These are phyloP conservation scores for Neoaliturus tenellus DNA, from an alignment of 2,888 invertebrate genomes.

Conservation along the genomic window DNA sequence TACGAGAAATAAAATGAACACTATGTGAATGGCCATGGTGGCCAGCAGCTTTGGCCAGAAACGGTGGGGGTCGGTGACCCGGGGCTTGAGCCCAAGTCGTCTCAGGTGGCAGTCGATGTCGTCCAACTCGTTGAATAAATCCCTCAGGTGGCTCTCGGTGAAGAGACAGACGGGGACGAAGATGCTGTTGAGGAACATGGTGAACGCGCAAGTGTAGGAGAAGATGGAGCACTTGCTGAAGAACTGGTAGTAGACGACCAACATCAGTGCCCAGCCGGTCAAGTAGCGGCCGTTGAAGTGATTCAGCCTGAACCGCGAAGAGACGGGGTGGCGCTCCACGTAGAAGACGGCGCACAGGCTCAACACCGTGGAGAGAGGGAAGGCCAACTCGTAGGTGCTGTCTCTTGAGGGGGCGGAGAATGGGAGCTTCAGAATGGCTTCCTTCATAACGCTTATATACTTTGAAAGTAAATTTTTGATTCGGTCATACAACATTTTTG, in stretches of 20 bases:
- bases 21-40: not conserved
- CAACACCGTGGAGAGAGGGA: not conserved
- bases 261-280: not conserved
- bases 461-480: too few species aligned
- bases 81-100: not conserved
- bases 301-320: not conserved
- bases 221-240: not conserved
- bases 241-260: not conserved
- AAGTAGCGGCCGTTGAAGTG: not conserved
- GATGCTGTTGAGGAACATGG: not conserved
- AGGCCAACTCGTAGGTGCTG: not conserved
- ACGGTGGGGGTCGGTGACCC: not conserved
- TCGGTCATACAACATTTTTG: too few species aligned
- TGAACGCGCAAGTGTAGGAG: not conserved
- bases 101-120: not conserved
- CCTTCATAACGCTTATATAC: too few species aligned
- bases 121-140: conserved; percentile 13
- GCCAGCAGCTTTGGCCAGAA: not conserved
- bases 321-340: not conserved
- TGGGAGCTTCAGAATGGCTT: too few species aligned
- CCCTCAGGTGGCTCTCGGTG: not conserved
- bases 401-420: too few species aligned
- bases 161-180: not conserved
- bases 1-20: not conserved
- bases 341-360: not conserved